Base-by-base conservation (phyloP, 92 coral and sea anemone genomes). In the Palythoa grandis region DNA sequence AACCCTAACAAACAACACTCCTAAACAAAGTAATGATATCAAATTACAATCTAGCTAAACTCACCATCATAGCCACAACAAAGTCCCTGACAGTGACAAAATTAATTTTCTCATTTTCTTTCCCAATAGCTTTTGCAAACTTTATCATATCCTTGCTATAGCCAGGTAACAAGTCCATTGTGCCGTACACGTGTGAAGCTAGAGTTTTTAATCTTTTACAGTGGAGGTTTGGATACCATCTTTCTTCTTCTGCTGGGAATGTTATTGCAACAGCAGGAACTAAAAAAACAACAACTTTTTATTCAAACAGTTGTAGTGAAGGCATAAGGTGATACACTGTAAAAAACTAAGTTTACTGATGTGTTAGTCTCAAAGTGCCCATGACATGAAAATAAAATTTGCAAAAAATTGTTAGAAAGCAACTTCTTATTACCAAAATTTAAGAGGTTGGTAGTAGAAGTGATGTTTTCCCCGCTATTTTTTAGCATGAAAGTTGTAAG, bases 51-150 rank as follows among this genome's bases (percentile, higher is more conserved):
- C 56, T 2, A 1, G 1, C 56, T 2, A 4, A 3, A 89, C 90
- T 75, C 48, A 90, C 92, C 23, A 67, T 82, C 92, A 90, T 90
- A 37, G 92, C 70, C 39, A 69, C 84, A 24, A 82, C 92, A 82
- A 86, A 78, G 60, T 90, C 92, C 72, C 90, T 70, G 48, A 89
- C 82, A 40, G 2, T 19, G 53, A 89, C 89, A 85, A 89, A 89
- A 60, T 54, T 63, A 63, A 85, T 77, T 53, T 85, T 77, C 39
- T 78, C 63, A 10, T 48, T 57, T 40, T 74, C 83, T 35, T 77
- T 71, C 11, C 89, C 93, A 82, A 90, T 78, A 54, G 87, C 88
- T 52, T 87, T 71, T 56, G 70, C 89, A 78, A 92, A 80, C 52
- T n/a, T 86, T 1, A 53, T 69, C 25, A 84, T 50, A 87, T 91